These are phyloP conservation scores for Sepioteuthis lessoniana DNA, from an alignment of 2,888 invertebrate genomes.

Conservation along the genomic window DNA sequence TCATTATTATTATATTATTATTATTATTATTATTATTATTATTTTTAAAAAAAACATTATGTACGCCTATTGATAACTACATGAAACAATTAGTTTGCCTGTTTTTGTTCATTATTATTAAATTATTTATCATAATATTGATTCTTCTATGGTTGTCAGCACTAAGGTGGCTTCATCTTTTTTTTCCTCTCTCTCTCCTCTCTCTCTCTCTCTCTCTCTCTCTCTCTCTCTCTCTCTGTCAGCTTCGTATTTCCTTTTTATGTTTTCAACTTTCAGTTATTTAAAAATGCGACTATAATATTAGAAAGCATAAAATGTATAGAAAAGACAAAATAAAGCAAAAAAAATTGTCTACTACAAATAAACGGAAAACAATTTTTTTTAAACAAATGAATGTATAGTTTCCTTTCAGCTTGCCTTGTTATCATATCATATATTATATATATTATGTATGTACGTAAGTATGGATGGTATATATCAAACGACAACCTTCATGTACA, in stretches of 20 bases:
- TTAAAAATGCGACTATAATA: not conserved
- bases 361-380: not conserved
- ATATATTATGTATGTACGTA: slow-evolving; percentile 24
- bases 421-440: slow-evolving; percentile 20
- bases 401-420: slow-evolving; percentile 33
- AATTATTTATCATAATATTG: not conserved
- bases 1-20: too few species aligned
- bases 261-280: not conserved
- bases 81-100: not conserved
- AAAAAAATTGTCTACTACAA: not conserved
- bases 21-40: not conserved
- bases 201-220: too few species aligned
- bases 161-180: not conserved
- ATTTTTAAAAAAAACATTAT: not conserved
- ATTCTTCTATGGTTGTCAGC: not conserved
- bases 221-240: not conserved
- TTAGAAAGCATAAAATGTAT: not conserved
- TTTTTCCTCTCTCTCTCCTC: too few species aligned
- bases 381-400: not conserved
- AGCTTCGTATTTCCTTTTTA: not conserved
- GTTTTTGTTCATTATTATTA: not conserved
- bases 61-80: not conserved
- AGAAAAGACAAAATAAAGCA: not conserved
- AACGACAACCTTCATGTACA: not conserved
- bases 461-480: slow-evolving; percentile 38